Evolutionary conservation across 2,113 vertebrate genomes (phyloP).

Genomic region (Sphaerodactylus townsendi): DNA sequence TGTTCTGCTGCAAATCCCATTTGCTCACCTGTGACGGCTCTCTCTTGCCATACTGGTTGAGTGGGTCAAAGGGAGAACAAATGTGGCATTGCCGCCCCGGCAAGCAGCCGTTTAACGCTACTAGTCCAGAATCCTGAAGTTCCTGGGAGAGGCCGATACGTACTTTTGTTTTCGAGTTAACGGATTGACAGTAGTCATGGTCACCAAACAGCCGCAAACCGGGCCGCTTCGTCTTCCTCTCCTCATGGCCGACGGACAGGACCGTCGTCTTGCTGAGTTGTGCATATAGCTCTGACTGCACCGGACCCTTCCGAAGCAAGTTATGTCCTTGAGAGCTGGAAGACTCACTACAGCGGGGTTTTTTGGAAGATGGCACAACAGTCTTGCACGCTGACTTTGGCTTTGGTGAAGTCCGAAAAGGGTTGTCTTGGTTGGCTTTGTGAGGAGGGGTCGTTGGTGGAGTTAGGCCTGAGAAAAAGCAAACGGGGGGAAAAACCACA

Average conservation of each 20-base stretch:
- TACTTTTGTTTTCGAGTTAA: slow-evolving; percentile 85
- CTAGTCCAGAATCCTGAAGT: slow-evolving; percentile 84
- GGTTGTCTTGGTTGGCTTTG: slow-evolving; percentile 98
- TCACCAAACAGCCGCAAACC: slow-evolving; percentile 90
- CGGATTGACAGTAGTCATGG: slow-evolving; percentile 98
- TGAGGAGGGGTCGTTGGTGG: slow-evolving; percentile 99
- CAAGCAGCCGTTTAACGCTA: slow-evolving; percentile 88
- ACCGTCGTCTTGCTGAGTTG: slow-evolving; percentile 91
- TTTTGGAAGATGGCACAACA: slow-evolving; percentile 87
- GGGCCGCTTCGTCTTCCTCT: slow-evolving; percentile 85
- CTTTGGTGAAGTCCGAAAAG: slow-evolving; percentile 96
- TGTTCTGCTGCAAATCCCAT: slow-evolving; percentile 75
- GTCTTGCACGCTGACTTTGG: slow-evolving; percentile 94
- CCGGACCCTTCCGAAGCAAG: slow-evolving; percentile 84
- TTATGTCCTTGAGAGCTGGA: slow-evolving; percentile 81
- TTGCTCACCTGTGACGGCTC: slow-evolving; percentile 76
- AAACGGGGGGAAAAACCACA: slow-evolving; percentile 42
- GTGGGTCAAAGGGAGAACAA: slow-evolving; percentile 75
- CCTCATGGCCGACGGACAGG: slow-evolving; percentile 82
- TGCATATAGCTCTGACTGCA: slow-evolving; percentile 93
- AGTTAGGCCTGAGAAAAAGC: slow-evolving; percentile 88
- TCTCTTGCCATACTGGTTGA: slow-evolving; percentile 75
- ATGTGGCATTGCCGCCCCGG: slow-evolving; percentile 81
- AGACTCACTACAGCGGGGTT: slow-evolving; percentile 87
- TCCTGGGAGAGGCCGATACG: slow-evolving; percentile 81